Evolutionary conservation across 1,140 invertebrate genomes (phyloP).

Genomic region (Penaeus chinensis): DNA sequence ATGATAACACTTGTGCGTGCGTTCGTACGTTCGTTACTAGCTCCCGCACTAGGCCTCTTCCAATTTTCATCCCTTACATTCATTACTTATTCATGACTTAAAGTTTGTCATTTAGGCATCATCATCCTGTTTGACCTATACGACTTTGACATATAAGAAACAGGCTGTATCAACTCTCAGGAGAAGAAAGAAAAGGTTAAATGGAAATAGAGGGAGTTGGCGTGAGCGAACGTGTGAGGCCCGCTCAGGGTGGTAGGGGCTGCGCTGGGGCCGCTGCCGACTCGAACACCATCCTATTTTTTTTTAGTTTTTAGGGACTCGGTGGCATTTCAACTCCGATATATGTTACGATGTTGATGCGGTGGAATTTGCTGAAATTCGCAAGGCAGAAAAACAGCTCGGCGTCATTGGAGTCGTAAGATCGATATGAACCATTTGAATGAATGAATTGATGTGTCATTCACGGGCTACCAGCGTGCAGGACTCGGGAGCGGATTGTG

Average conservation of each 20-base stretch:
- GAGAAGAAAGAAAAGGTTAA: not conserved
- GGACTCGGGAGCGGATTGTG: conserved; percentile 17
- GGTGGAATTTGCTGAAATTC: not conserved
- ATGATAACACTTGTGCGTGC: conserved; percentile 37
- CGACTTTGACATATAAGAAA: not conserved
- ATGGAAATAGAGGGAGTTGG: conserved; percentile 15
- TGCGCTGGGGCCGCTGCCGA: conserved; percentile 49
- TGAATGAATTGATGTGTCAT: conserved; percentile 60
- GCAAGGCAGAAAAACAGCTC: not conserved
- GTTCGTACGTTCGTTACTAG: conserved; percentile 48
- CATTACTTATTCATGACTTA: conserved; percentile 21
- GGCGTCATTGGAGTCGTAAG: conserved; percentile 13
- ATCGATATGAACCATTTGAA: conserved; percentile 55
- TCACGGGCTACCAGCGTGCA: conserved; percentile 51
- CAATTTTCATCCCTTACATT: conserved; percentile 55
- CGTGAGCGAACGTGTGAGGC: conserved; percentile 39
- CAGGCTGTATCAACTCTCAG: not conserved
- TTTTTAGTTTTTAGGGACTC: conserved; percentile 23
- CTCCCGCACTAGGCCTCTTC: conserved; percentile 56
- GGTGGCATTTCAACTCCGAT: conserved; percentile 13
- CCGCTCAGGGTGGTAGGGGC: conserved; percentile 54
- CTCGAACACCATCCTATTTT: conserved; percentile 40
- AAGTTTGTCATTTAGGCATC: not conserved
- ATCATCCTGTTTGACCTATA: not conserved
- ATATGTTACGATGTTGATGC: not conserved